Evolutionary conservation across 1,140 invertebrate species (phyloP), one percentile per base, ranked within the genome.

Genomic region (Rhizoglyphus robini): DNA sequence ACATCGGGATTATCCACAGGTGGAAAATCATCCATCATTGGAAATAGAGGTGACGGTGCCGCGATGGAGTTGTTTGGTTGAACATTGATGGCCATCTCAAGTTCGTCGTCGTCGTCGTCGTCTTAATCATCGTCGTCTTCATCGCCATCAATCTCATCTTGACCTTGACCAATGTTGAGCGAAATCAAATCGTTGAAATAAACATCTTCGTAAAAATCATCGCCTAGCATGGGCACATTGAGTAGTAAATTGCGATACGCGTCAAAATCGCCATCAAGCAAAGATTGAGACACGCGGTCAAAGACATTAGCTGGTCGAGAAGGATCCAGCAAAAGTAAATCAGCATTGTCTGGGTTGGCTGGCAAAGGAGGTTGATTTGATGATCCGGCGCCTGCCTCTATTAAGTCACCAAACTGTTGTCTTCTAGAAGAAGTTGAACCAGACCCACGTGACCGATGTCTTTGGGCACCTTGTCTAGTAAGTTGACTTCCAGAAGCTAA

Each of bases 101-200:
- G 8, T 34, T 60, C 58, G 3, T 32, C 30, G 36, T 60, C 58
- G n/a, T 60, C 58, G 29, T 60, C 58, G n/a, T 34, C 58, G 15
- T 60, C n/a, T n/a, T n/a, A n/a, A n/a, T n/a, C 58, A 60, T 60
- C 38, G 27, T 46, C 58, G 3, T 60, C 58, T 3, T 60, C 58
- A 46, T 60, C 58, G 13, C 29, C 58, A 30, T 60, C 58, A 20
- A 11, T 13, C 2, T 32, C 58, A 29, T 30, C 27, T 2, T 38
- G 15, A 4, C 29, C 51, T 54, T 5, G 8, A 8, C 8, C 51
- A 25, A 54, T 54, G 51, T 54, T 54, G 8, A 54, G 18, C 51
- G 51, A 25, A 8, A 54, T 27, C 23, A 54, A 23, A 32, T 54
- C 51, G 31, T 54, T 54, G 8, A 54, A 23, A 32, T 54, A 54